Base-by-base conservation (phyloP, 2,888 invertebrate species). In the Leptinotarsa juncta region DNA sequence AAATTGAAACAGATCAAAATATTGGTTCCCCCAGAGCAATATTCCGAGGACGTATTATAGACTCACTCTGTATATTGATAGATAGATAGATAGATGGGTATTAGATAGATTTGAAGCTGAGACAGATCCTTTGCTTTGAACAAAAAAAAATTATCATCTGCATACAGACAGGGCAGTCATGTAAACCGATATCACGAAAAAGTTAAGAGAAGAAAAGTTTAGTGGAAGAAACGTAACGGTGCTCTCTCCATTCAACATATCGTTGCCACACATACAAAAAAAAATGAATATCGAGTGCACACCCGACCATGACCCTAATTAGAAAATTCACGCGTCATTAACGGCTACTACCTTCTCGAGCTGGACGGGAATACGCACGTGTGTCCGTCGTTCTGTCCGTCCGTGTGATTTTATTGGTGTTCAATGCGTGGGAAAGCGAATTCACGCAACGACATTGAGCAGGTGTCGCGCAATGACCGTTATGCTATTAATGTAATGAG, bases 391-490 rank as follows among this genome's bases (percentile, higher is more conserved):
- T 50, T 65, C 66, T 65, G 53, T 49, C 65, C 65, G 57, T 32
- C 68, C 48, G 62, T 71, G 70, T 71, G 76, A 70, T 76, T 76
- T 73, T 73, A 70, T 76, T 68, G 68, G 73, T 55, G 67, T 70
- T 57, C 65, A 72, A 75, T 74, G 77, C 77, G 77, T 77, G 77
- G 77, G 77, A 77, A 71, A 77, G 69, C 72, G 66, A 70, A 72
- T 76, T 74, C 69, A 69, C 73, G 67, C 42, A 72, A 20, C 57
- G 62, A 62, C 62, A 67, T 48, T 20, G 65, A 65, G 73, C 76
- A 76, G 76, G 76, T 76, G 76, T 76, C 76, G 65, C 53, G 23
- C 32, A 70, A 65, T 32, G 72, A 73, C 76, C 76, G 76, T 76
- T 76, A 75, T 48, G 26, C 3, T 48, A 42, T 15, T 48, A 57